Evolutionary conservation across 2,113 vertebrate genomes (phyloP), one percentile per base, ranked within the genome.

Genomic region (Craseonycteris thonglongyai): DNA sequence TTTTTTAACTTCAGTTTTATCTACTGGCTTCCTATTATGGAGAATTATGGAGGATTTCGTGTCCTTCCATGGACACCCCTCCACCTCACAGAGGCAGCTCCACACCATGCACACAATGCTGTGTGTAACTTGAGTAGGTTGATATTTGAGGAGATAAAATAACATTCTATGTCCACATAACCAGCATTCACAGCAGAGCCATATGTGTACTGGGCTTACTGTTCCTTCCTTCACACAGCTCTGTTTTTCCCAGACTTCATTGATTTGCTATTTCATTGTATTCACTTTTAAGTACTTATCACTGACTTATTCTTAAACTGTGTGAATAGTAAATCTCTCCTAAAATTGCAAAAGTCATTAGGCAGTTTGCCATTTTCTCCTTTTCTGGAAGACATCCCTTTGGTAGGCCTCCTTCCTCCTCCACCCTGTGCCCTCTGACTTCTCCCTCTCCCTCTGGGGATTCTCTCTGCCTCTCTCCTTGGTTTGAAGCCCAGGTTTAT

Each of bases 71-170:
- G 61, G 18, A 22, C 3, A 4, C 15, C 14, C n/a, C 33, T 16
- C 30, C n/a, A 15, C n/a, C n/a, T 38, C 26, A 38, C 26, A 24
- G 35, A 38, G 14, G 7, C 47, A 35, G 16, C 21, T 66, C 22
- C 9, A 21, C 51, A 24, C 14, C 0, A 0, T 12, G 56, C 5
- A 19, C 16, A 21, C 22, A 13, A 9, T 10, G 40, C 13, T 12
- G 19, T 13, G n/a, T 3, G 1, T 26, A 21, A 42, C 24, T 9
- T 58, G 6, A 49, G 26, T 14, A 69, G 35, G 30, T 63, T 1
- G 0, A 21, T 72, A 12, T 66, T 22, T 42, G 6, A 59, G 45
- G 11, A 4, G 79, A 74, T 16, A 21, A 58, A 40, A 38, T 58
- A 33, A 49, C 11, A n/a, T 3, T 38, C 49, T 13, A 22, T 8